Conservation (phyloP, 1,140 invertebrate genomes). For the Dysdera silvatica region DNA sequence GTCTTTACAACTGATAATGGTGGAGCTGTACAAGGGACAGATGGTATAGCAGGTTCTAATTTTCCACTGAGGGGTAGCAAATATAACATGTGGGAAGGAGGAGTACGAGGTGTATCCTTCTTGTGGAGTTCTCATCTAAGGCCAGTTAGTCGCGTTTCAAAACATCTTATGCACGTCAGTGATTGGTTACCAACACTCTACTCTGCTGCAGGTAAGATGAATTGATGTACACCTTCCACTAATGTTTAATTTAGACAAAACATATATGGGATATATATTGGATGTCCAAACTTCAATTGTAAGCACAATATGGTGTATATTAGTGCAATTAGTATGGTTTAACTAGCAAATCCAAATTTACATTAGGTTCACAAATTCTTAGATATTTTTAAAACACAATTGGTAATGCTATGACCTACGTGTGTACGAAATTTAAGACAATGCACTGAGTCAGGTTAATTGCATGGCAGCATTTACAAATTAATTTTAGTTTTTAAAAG, state of each 20-base stretch:
- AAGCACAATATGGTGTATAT: no score
- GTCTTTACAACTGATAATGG: slow-evolving; percentile 82
- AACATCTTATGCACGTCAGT: slow-evolving; percentile 66
- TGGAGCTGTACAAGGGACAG: slow-evolving; percentile 66
- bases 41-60: slow-evolving; percentile 77
- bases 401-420: no score
- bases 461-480: background rate
- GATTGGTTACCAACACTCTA: slow-evolving; percentile 78
- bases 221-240: no score
- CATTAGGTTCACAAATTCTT: no score
- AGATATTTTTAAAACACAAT: no score
- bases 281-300: no score
- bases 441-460: background rate
- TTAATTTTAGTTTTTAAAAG: background rate
- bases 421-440: no score
- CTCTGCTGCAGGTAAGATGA: slow-evolving; percentile 16
- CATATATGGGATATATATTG: no score
- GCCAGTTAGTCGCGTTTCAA: slow-evolving; percentile 50
- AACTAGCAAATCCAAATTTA: no score
- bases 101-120: slow-evolving; percentile 66
- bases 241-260: no score
- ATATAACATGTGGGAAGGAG: slow-evolving; percentile 79
- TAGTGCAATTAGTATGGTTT: no score
- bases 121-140: slow-evolving; percentile 67
- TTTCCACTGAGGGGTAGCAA: slow-evolving; percentile 74